Evolutionary conservation across 1,140 invertebrate genomes (phyloP).

Genomic region (Magallana gigas): DNA sequence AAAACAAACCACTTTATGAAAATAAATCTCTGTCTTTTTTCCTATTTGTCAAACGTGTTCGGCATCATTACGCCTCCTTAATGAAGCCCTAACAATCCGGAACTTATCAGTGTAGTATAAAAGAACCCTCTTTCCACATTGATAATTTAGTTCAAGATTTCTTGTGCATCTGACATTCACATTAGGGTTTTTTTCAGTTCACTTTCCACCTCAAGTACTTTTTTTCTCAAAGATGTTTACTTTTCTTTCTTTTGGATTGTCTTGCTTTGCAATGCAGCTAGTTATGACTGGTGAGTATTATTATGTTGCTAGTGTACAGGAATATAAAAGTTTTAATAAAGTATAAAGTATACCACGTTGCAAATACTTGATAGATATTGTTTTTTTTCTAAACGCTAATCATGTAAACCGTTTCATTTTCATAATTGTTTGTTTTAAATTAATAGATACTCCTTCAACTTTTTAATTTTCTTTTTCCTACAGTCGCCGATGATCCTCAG

Average conservation of each 20-base stretch:
- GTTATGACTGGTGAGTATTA: neutral
- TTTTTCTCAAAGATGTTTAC: neutral
- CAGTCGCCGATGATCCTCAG: no score
- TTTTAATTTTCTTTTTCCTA: no score
- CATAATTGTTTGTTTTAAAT: no score
- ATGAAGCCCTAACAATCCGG: neutral
- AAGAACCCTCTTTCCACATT: neutral
- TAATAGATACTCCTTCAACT: no score
- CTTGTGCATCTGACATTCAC: neutral
- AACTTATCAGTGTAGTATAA: neutral
- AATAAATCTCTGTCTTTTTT: neutral
- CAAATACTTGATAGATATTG: no score
- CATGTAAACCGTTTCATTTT: no score
- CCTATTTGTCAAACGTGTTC: neutral
- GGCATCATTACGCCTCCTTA: neutral
- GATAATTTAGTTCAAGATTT: neutral
- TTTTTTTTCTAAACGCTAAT: no score
- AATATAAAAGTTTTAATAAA: no score
- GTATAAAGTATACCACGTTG: no score
- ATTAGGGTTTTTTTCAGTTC: neutral
- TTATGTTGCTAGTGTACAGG: neutral
- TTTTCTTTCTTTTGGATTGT: neutral
- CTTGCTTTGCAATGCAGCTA: neutral
- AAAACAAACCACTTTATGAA: neutral
- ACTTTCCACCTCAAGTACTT: neutral